A percentile compares a stretch with the other conserved stretches of the same genome.
These are phyloP conservation scores for Cebuella pygmaea DNA, from an alignment of 2,797 vertebrate species.

Conservation along the genomic window DNA sequence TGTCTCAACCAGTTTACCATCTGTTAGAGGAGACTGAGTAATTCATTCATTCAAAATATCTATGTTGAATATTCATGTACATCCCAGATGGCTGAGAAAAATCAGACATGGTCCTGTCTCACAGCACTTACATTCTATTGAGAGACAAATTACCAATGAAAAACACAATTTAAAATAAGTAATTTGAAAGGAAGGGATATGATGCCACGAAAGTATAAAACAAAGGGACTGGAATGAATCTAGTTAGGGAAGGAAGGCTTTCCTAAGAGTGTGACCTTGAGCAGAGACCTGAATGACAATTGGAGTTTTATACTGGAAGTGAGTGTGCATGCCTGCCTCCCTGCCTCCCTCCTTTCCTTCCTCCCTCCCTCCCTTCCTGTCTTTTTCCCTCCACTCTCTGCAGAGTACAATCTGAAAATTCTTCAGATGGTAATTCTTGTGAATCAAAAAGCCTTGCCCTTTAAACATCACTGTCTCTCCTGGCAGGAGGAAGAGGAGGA, in stretches of 20 bases:
- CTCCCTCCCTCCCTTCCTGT: no score
- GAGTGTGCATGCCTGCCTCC: no score
- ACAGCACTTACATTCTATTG: not conserved
- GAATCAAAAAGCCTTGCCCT: not conserved
- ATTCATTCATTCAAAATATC: not conserved
- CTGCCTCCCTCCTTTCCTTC: no score
- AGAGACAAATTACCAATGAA: not conserved
- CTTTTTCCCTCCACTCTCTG: not conserved
- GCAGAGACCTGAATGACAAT: not conserved
- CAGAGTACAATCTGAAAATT: not conserved
- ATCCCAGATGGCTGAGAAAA: not conserved
- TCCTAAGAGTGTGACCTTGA: not conserved
- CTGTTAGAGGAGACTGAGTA: not conserved
- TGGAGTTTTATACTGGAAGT: not conserved
- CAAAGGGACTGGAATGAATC: not conserved
- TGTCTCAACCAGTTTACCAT: not conserved
- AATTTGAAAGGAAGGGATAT: not conserved
- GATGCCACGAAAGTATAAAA: not conserved
- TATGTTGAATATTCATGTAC: fast-evolving
- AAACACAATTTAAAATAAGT: not conserved
- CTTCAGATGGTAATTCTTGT: not conserved
- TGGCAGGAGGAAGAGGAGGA: not conserved
- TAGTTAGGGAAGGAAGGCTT: not conserved
- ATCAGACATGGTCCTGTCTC: not conserved
- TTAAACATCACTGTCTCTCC: not conserved